Conservation (phyloP, 2,888 invertebrate genomes). For the Chouioia cunea region DNA sequence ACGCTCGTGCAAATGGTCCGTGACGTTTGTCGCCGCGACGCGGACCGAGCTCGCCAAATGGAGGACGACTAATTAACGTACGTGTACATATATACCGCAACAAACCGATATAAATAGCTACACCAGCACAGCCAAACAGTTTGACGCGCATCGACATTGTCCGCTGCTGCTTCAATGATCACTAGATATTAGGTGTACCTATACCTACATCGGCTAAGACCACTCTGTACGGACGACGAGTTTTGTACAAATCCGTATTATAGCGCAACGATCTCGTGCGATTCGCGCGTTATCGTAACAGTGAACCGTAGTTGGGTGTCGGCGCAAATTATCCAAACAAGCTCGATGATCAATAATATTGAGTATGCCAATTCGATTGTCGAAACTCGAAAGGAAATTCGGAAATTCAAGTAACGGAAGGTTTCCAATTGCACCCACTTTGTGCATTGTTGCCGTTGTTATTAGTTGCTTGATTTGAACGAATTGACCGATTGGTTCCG, state of each 20-base stretch:
- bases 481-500: no score
- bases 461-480: no score
- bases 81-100: no score
- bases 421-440: slow-evolving; percentile 44
- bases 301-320: slow-evolving; percentile 35
- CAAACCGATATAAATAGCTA: slow-evolving; percentile 8
- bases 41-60: no score
- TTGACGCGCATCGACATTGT: slow-evolving; percentile 1
- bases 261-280: slow-evolving; percentile 40
- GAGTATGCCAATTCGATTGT: no score
- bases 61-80: no score
- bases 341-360: no score
- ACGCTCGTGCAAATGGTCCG: neutral
- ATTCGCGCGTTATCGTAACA: slow-evolving; percentile 41
- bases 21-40: no score
- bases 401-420: slow-evolving; percentile 49
- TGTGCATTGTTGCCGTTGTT: neutral
- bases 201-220: neutral
- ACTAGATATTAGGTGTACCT: slow-evolving; percentile 17
- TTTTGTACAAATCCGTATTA: slow-evolving; percentile 46
- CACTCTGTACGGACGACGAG: slow-evolving; percentile 27
- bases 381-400: no score
- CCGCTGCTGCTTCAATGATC: slow-evolving; percentile 21
- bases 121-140: neutral
- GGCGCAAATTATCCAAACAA: slow-evolving; percentile 10